These are phyloP conservation scores for Chrysemys picta DNA, from an alignment of 2,113 vertebrate species.

Conservation along the genomic window DNA sequence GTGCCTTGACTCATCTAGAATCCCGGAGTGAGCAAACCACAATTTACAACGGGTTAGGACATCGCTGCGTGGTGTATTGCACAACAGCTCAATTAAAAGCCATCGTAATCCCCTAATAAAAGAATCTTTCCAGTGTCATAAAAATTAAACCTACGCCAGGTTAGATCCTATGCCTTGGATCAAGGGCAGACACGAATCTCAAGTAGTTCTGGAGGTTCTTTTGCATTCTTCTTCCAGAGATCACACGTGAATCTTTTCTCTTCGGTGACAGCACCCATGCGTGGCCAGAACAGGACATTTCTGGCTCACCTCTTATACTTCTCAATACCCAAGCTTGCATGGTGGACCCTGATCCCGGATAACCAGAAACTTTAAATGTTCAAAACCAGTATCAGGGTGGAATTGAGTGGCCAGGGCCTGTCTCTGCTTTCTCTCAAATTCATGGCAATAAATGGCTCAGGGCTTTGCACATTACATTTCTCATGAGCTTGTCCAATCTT, in stretches of 20 bases:
- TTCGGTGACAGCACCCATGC: constrained; percentile 60
- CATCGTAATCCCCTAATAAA: constrained; percentile 54
- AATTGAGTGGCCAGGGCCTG: neutral
- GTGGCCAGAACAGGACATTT: constrained; percentile 24
- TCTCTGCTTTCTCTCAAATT: neutral
- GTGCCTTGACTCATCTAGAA: constrained; percentile 70
- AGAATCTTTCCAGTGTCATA: constrained; percentile 68
- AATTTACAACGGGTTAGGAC: constrained; percentile 72
- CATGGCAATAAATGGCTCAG: neutral
- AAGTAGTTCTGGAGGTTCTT: constrained; percentile 42
- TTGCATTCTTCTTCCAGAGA: constrained; percentile 55
- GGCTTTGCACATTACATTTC: neutral
- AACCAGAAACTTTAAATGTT: neutral
- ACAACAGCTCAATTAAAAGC: constrained; percentile 70
- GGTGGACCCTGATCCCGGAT: neutral
- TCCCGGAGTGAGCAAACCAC: constrained; percentile 56
- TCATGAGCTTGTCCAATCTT: neutral
- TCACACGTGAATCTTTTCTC: constrained; percentile 54
- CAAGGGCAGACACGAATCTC: constrained; percentile 55
- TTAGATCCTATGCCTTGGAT: neutral
- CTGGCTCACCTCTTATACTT: constrained; percentile 20
- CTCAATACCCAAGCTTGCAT: constrained; percentile 8
- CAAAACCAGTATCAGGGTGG: neutral
- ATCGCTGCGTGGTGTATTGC: constrained; percentile 70
- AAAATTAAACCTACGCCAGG: constrained; percentile 63